Percentiles rank a stretch among this genome's conserved stretches.
These are phyloP conservation scores for Gallinago nigripennis DNA, from an alignment of 2,797 vertebrate species.

Conservation along the genomic window DNA sequence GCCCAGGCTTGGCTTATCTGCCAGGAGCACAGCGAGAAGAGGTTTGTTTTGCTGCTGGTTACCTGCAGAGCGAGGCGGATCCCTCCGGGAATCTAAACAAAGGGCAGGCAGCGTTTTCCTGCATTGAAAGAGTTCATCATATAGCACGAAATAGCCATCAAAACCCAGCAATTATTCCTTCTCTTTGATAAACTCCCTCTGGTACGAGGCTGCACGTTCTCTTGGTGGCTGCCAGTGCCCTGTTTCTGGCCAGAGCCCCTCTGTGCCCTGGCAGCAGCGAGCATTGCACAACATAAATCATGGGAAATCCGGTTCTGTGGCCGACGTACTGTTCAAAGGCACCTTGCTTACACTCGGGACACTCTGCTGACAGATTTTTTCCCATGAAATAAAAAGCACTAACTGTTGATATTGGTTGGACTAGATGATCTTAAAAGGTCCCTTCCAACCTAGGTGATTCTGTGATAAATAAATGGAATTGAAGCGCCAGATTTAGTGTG, in stretches of 20 bases:
- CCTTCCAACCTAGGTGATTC: no score
- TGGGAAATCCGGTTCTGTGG: not conserved
- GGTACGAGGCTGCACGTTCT: not conserved
- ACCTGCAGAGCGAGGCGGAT: not conserved
- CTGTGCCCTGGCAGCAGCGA: not conserved
- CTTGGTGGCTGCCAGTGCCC: not conserved
- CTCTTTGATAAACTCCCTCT: not conserved
- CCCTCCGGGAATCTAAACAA: not conserved
- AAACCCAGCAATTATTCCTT: fast-evolving
- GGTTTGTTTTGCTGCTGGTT: constrained; percentile 20
- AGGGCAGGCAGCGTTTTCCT: not conserved
- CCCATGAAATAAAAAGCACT: not conserved
- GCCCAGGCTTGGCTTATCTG: not conserved
- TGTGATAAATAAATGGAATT: not conserved
- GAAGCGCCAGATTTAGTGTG: not conserved
- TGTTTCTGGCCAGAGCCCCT: not conserved
- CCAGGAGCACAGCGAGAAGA: constrained; percentile 54
- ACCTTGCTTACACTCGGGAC: not conserved
- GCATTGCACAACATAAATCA: not conserved
- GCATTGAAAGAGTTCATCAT: not conserved
- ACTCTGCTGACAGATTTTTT: not conserved
- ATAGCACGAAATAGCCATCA: not conserved
- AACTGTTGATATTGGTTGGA: no score
- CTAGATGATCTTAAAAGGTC: no score
- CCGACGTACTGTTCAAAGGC: not conserved